These are phyloP conservation scores for Microplitis demolitor DNA, from an alignment of 1,140 invertebrate genomes.

Conservation along the genomic window DNA sequence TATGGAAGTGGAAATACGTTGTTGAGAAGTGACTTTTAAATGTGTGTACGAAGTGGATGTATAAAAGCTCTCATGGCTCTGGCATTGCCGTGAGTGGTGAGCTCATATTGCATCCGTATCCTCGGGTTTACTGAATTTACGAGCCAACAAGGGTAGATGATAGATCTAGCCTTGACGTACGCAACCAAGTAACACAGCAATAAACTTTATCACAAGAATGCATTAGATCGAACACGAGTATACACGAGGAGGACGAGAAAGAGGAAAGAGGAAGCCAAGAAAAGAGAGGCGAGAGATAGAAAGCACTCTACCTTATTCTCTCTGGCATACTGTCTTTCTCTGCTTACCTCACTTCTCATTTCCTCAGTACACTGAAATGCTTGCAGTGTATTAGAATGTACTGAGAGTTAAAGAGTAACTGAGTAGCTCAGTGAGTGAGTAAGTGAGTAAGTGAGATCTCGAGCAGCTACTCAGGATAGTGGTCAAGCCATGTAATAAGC, in stretches of 20 bases:
- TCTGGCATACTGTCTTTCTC: conserved; percentile 37
- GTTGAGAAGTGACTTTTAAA: no score
- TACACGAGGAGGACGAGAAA: no score
- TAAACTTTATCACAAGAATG: conserved; percentile 54
- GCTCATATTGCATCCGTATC: not conserved
- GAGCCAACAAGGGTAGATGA: conserved; percentile 25
- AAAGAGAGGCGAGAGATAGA: no score
- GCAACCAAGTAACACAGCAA: conserved; percentile 45
- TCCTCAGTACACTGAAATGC: not conserved
- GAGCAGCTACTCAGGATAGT: conserved; percentile 6
- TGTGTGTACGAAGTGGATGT: no score
- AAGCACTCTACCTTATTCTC: conserved; percentile 27
- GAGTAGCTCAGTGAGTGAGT: no score
- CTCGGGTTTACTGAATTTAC: conserved; percentile 10
- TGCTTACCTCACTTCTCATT: not conserved
- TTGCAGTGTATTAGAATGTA: not conserved
- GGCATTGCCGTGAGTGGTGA: no score
- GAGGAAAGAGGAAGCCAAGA: no score
- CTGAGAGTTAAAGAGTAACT: not conserved
- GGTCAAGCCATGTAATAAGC: conserved; percentile 30
- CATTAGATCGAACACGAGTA: conserved; percentile 49
- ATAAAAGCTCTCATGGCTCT: no score
- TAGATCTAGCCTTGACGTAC: conserved; percentile 30
- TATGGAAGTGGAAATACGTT: no score
- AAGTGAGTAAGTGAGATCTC: not conserved